These are phyloP conservation scores for Xenopus laevis DNA, from an alignment of 2,113 vertebrate genomes.

Conservation along the genomic window DNA sequence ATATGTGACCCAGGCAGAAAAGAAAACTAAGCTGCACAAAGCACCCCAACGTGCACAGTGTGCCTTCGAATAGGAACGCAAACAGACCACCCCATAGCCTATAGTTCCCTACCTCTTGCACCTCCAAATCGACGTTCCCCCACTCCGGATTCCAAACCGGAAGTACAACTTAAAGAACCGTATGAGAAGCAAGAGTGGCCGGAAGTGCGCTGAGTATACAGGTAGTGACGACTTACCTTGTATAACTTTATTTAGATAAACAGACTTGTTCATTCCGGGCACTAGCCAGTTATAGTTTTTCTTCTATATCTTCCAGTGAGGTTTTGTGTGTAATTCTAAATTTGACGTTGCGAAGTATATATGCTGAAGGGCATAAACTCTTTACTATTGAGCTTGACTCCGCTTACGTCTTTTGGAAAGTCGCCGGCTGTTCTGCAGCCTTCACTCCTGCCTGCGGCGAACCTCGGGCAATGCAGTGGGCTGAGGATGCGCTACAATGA, in stretches of 20 bases:
- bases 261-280: background rate
- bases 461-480: background rate
- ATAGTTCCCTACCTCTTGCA: too few relatives aligned
- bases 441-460: background rate
- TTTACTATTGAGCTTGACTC: too few relatives aligned
- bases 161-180: background rate
- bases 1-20: too few relatives aligned
- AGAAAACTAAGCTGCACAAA: too few relatives aligned
- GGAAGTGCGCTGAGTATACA: background rate
- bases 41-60: too few relatives aligned
- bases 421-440: background rate
- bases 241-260: constrained; percentile 15
- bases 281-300: background rate
- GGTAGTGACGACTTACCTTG: constrained; percentile 11
- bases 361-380: too few relatives aligned
- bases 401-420: too few relatives aligned
- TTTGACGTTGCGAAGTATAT: too few relatives aligned
- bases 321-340: background rate
- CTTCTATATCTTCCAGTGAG: too few relatives aligned
- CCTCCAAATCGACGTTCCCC: background rate
- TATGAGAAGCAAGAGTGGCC: background rate
- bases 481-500: constrained; percentile 86
- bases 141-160: background rate
- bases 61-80: too few relatives aligned
- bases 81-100: too few relatives aligned